Conservation (phyloP, 2,797 vertebrate species). For the Gambelia wislizenii region DNA sequence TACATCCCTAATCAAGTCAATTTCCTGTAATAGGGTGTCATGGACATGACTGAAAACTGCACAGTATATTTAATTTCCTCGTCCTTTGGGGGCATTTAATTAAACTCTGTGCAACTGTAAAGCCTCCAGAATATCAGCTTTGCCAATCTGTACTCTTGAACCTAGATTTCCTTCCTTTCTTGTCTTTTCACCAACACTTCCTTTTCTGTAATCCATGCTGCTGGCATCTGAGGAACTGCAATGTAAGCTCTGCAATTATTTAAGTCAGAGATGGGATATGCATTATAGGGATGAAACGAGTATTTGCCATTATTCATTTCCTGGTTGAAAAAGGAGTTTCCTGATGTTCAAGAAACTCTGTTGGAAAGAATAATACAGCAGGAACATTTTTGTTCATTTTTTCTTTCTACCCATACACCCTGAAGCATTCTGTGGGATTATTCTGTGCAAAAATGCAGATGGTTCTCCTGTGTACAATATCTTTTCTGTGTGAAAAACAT, state of each 20-base stretch:
- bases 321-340: too few species aligned
- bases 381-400: too few species aligned
- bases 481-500: too few species aligned
- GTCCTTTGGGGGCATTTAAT: neutral
- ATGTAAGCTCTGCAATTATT: too few species aligned
- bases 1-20: neutral
- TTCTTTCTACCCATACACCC: too few species aligned
- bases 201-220: neutral
- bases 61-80: neutral
- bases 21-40: conserved; percentile 2
- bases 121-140: conserved; percentile 32
- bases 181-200: neutral
- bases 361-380: too few species aligned
- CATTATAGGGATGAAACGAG: too few species aligned
- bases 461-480: too few species aligned
- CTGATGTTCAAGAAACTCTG: too few species aligned
- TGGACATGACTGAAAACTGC: neutral
- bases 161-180: neutral
- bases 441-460: too few species aligned
- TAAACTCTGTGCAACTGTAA: neutral
- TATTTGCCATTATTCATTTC: too few species aligned
- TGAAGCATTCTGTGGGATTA: too few species aligned
- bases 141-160: neutral
- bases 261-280: neutral
- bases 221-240: neutral